phyloP scores from a whole-genome alignment of 92 coral and sea anemone species.

The Diadumene lineata region DNA sequence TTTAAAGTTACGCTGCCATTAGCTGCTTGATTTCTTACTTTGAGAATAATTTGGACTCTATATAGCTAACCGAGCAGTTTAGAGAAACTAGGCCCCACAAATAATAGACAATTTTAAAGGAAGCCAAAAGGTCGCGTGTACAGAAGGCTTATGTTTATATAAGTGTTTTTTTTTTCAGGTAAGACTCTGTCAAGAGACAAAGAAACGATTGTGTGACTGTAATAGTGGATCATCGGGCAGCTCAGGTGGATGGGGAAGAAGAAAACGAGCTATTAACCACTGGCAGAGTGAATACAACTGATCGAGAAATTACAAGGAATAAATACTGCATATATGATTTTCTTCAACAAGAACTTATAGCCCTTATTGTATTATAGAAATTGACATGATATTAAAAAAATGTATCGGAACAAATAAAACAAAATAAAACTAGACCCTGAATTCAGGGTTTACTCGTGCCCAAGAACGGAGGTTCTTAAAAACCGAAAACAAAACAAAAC shows the following conservation, averaged over 20 bases:
- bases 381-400: background rate
- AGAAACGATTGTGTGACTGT: background rate
- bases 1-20: too few relatives aligned
- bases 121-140: background rate
- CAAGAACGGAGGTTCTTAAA: too few relatives aligned
- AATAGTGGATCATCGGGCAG: background rate
- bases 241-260: background rate
- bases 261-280: background rate
- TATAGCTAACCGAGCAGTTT: too few relatives aligned
- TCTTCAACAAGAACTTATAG: background rate
- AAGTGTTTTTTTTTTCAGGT: background rate
- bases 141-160: background rate
- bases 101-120: background rate
- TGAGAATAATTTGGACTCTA: too few relatives aligned
- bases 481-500: too few relatives aligned
- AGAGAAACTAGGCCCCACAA: background rate
- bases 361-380: background rate
- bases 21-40: too few relatives aligned
- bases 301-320: background rate
- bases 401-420: background rate
- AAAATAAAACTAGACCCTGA: too few relatives aligned
- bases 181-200: constrained; percentile 9
- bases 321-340: too few relatives aligned
- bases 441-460: too few relatives aligned
- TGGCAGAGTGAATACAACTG: background rate